phyloP scores from a whole-genome alignment of 2,113 vertebrate species.

The Machaerirhynchus nigripectus region DNA sequence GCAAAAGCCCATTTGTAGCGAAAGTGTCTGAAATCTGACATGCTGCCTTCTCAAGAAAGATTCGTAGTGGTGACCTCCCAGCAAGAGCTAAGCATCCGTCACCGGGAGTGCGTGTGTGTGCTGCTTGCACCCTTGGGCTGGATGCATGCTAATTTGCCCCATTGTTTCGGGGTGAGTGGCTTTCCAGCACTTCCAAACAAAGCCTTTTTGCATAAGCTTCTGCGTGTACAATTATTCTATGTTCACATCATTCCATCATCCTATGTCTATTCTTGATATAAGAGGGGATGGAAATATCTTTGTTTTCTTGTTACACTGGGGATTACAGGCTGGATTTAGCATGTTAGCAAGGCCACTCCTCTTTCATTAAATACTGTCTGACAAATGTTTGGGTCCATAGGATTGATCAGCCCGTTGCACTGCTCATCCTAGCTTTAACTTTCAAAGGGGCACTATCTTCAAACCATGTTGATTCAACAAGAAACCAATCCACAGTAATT shows the following conservation, averaged over 20 bases:
- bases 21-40: constrained; percentile 79
- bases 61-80: constrained; percentile 76
- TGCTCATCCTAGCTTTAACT: constrained; percentile 15
- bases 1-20: constrained; percentile 71
- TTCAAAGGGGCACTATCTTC: not conserved
- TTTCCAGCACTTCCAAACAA: constrained; percentile 83
- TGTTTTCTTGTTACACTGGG: constrained; percentile 58
- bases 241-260: constrained; percentile 81
- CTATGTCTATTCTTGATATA: constrained; percentile 53
- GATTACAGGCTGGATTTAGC: constrained; percentile 64
- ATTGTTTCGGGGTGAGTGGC: constrained; percentile 89
- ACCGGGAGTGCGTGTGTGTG: constrained; percentile 48
- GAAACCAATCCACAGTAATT: not conserved
- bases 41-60: constrained; percentile 75
- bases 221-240: constrained; percentile 71
- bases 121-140: constrained; percentile 69
- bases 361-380: constrained; percentile 66
- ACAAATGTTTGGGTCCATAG: constrained; percentile 35
- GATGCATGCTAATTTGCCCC: constrained; percentile 82
- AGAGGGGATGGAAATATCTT: constrained; percentile 54
- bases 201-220: constrained; percentile 76
- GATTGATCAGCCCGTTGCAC: constrained; percentile 1
- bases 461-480: not conserved
- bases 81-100: constrained; percentile 79
- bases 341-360: constrained; percentile 41